phyloP scores from a whole-genome alignment of 2,797 vertebrate species.

The Poeciliopsis turneri region DNA sequence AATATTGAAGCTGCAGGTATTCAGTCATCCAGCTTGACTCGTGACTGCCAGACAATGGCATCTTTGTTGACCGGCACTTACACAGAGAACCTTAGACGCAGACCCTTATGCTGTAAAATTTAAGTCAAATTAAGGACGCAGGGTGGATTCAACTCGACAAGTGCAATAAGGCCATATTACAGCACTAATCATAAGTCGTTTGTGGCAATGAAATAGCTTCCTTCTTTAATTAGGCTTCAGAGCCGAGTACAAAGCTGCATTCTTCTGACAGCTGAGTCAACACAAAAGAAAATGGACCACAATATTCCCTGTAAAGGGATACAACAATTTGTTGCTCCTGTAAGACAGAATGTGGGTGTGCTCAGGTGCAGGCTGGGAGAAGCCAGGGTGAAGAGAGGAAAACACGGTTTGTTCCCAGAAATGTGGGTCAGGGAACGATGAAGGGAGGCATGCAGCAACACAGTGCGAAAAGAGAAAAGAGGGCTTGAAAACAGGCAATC shows the following conservation, averaged over 20 bases:
- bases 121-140: slow-evolving; percentile 56
- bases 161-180: slow-evolving; percentile 56
- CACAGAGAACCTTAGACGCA: slow-evolving; percentile 30
- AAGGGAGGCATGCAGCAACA: slow-evolving; percentile 48
- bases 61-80: slow-evolving; percentile 63
- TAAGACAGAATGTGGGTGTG: slow-evolving; percentile 9
- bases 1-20: slow-evolving; percentile 57
- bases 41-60: slow-evolving; percentile 59
- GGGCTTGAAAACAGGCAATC: slow-evolving; percentile 36
- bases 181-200: slow-evolving; percentile 45
- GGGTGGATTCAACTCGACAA: slow-evolving; percentile 54
- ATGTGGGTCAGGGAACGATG: slow-evolving; percentile 48
- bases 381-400: slow-evolving; percentile 28
- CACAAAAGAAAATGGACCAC: slow-evolving; percentile 32
- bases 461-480: slow-evolving; percentile 53
- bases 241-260: slow-evolving; percentile 20
- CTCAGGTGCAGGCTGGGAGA: slow-evolving; percentile 46
- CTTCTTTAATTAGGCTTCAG: slow-evolving; percentile 55
- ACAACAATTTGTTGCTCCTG: slow-evolving; percentile 39
- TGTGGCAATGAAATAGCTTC: slow-evolving; percentile 55
- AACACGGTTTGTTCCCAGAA: slow-evolving; percentile 61
- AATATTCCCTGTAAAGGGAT: slow-evolving; percentile 33
- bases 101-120: slow-evolving; percentile 34
- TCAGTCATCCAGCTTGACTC: slow-evolving; percentile 45
- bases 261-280: slow-evolving; percentile 33